These are phyloP conservation scores for Nothobranchius furzeri DNA, from an alignment of 2,113 vertebrate genomes.

Conservation along the genomic window DNA sequence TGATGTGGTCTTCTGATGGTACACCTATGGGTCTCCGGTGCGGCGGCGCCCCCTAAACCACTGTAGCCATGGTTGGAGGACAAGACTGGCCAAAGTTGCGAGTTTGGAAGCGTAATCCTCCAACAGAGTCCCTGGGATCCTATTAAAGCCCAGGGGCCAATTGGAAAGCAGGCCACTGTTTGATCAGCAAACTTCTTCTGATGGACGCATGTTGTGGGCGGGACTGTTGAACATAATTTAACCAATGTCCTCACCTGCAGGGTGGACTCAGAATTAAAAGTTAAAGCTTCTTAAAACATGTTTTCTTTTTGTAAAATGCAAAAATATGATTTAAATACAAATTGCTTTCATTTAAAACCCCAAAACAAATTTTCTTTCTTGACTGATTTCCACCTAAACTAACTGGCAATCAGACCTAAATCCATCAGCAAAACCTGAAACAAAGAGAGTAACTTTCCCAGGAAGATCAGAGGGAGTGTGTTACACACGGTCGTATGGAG, in stretches of 20 bases:
- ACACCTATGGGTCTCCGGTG: constrained; percentile 37
- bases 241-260: constrained; percentile 41
- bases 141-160: constrained; percentile 80
- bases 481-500: not conserved
- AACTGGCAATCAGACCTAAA: not conserved
- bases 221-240: constrained; percentile 42
- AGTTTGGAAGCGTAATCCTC: constrained; percentile 75
- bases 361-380: no score
- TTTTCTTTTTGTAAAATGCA: no score
- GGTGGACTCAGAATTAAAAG: not conserved
- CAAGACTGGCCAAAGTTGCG: constrained; percentile 67
- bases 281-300: not conserved
- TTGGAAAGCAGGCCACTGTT: constrained; percentile 80
- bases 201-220: constrained; percentile 50
- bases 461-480: not conserved
- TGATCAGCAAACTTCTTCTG: constrained; percentile 78
- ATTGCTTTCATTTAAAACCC: not conserved
- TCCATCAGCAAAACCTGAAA: not conserved
- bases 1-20: constrained; percentile 48
- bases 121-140: constrained; percentile 72
- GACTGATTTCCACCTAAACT: not conserved
- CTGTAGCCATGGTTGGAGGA: constrained; percentile 74
- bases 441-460: not conserved
- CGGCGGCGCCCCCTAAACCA: constrained; percentile 67
- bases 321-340: no score